Conservation (phyloP, 2,888 invertebrate species). For the Argynnis bischoffii region DNA sequence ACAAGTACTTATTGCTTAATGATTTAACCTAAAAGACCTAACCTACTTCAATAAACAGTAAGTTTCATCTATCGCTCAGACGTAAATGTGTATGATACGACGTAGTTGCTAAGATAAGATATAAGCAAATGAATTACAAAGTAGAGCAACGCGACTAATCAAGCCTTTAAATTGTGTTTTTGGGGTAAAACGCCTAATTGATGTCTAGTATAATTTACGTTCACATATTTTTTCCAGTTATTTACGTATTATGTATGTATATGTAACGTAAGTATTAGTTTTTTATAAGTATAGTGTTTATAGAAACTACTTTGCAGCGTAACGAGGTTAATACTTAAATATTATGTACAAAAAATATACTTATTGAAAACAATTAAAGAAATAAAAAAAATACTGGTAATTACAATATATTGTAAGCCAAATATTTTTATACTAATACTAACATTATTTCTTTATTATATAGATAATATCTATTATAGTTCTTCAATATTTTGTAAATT, state of each 20-base stretch:
- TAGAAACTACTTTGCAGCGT: too few relatives aligned
- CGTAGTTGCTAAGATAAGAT: conserved; percentile 44
- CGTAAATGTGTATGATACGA: conserved; percentile 22
- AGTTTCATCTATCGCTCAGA: conserved; percentile 1
- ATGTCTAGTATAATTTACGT: conserved; percentile 15
- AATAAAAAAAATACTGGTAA: too few relatives aligned
- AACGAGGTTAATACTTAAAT: too few relatives aligned
- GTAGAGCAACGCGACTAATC: conserved; percentile 35
- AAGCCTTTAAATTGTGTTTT: conserved; percentile 31
- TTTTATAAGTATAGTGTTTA: too few relatives aligned
- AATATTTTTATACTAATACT: too few relatives aligned
- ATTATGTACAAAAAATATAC: too few relatives aligned
- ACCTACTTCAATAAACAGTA: conserved; percentile 22
- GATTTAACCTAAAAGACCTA: conserved; percentile 22
- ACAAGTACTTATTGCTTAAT: conserved; percentile 31
- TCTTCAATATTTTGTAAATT: background rate
- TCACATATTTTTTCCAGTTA: background rate
- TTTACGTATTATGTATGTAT: too few relatives aligned
- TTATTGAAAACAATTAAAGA: background rate
- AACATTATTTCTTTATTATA: background rate
- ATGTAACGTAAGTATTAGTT: too few relatives aligned
- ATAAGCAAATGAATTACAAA: conserved; percentile 29
- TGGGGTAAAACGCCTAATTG: background rate
- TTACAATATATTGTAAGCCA: too few relatives aligned
- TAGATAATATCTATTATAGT: background rate